Conservation (phyloP, 2,888 invertebrate species). For the Dioctria linearis region DNA sequence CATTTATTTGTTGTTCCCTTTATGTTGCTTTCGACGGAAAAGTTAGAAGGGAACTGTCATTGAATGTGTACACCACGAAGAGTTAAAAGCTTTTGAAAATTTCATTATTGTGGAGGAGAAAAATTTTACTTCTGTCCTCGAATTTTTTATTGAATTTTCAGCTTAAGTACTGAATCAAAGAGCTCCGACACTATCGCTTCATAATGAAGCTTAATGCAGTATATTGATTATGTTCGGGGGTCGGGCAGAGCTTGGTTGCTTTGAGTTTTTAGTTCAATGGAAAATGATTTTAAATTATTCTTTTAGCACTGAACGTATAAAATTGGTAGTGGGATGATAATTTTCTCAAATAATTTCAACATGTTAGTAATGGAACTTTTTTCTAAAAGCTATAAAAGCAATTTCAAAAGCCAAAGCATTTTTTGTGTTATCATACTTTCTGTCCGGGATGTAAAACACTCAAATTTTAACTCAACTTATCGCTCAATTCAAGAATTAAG, state of each 20-base stretch:
- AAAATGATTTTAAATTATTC: not conserved
- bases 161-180: slow-evolving; percentile 40
- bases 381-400: too few species aligned
- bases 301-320: too few species aligned
- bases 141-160: slow-evolving; percentile 48
- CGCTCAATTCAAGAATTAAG: too few species aligned
- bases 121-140: slow-evolving; percentile 1
- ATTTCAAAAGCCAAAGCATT: too few species aligned
- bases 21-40: not conserved
- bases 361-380: too few species aligned
- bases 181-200: not conserved
- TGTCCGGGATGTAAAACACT: too few species aligned
- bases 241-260: not conserved
- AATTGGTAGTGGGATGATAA: too few species aligned
- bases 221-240: not conserved
- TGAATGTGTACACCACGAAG: not conserved
- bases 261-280: not conserved
- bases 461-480: too few species aligned
- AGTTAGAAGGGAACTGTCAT: slow-evolving; percentile 1
- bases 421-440: too few species aligned
- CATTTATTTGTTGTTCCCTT: slow-evolving; percentile 8
- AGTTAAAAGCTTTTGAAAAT: slow-evolving; percentile 47
- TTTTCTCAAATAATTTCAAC: too few species aligned
- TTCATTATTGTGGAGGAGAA: slow-evolving; percentile 23
- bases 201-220: slow-evolving; percentile 7